phyloP scores from a whole-genome alignment of 2,888 invertebrate genomes.

The Drosophila infuscata region DNA sequence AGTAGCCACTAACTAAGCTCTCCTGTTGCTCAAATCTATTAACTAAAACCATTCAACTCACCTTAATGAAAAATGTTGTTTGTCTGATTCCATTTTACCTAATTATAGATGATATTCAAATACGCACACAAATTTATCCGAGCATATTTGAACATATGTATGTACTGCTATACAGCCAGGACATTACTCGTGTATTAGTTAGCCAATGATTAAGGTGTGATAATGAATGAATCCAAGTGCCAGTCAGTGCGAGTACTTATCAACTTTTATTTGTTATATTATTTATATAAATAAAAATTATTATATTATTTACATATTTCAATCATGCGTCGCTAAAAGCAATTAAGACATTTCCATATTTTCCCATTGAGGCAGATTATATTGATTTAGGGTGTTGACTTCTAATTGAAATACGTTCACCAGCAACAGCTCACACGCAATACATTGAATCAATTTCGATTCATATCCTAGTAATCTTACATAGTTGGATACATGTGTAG shows the following conservation, averaged over 20 bases:
- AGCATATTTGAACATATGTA: background rate
- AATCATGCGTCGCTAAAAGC: too few relatives aligned
- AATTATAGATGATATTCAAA: slow-evolving; percentile 13
- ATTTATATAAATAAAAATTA: background rate
- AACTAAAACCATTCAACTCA: slow-evolving; percentile 24
- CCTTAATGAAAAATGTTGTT: slow-evolving; percentile 25
- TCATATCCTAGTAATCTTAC: background rate
- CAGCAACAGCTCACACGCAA: background rate
- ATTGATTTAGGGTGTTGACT: slow-evolving; percentile 11
- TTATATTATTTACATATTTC: background rate
- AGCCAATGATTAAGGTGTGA: slow-evolving; percentile 56
- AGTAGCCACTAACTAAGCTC: slow-evolving; percentile 20
- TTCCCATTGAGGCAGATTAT: background rate
- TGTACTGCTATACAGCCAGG: slow-evolving; percentile 2
- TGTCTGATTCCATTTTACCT: slow-evolving; percentile 20
- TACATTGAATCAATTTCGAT: slow-evolving; percentile 4
- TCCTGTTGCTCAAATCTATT: slow-evolving; percentile 37
- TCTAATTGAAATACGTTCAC: slow-evolving; percentile 9
- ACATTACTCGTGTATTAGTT: slow-evolving; percentile 14
- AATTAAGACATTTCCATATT: background rate
- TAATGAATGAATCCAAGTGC: slow-evolving; percentile 58
- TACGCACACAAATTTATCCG: background rate
- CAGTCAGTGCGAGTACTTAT: slow-evolving; percentile 1
- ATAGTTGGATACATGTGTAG: slow-evolving; percentile 28
- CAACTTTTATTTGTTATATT: background rate